Evolutionary conservation across 2,113 vertebrate genomes (phyloP), one percentile per base, ranked within the genome.

Genomic region (Pelmatolapia mariae): DNA sequence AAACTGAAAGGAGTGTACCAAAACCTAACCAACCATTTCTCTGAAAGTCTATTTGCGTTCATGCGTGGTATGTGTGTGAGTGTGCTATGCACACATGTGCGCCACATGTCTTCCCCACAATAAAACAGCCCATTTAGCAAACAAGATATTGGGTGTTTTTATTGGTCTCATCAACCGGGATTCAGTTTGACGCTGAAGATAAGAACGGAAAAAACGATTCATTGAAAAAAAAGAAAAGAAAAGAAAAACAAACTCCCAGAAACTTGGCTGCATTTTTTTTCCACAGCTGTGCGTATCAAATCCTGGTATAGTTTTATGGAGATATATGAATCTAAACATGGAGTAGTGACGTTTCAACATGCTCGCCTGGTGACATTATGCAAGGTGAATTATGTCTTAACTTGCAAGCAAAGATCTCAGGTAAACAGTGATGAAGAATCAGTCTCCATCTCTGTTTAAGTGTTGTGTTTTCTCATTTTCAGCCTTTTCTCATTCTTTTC

Each of bases 141-240:
- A 88, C 87, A 84, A 87, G 31, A 88, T 81, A 87, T 53, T 29
- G 29, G 73, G 24, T 86, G 85, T 86, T 91, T 92, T 91, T 83
- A 66, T 45, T 79, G 71, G 82, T 87, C 66, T 84, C 84, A 87
- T 91, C 89, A 83, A 83, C 87, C 7, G 2, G 13, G 83, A 91
- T 82, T 89, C 38, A 86, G 63, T 71, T 88, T 63, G 89, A 92
- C 73, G 12, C 8, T 22, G 10, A 84, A 82, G 38, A 83, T 61
- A 53, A 89, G 79, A 89, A 90, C 6, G 43, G 80, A 82, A 91
- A 90, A 90, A 80, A 79, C 15, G 1, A 53, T 66, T 84, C 26
- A 78, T 3, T 43, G 56, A 80, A 26, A 56, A 31, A 19, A 47
- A 43, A 53, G 63, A 68, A 40, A 68, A 40, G 63, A 82, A 85